A percentile compares a stretch with the other conserved stretches of the same genome.
These are phyloP conservation scores for Eubucco bourcierii DNA, from an alignment of 2,113 vertebrate species.

Conservation along the genomic window DNA sequence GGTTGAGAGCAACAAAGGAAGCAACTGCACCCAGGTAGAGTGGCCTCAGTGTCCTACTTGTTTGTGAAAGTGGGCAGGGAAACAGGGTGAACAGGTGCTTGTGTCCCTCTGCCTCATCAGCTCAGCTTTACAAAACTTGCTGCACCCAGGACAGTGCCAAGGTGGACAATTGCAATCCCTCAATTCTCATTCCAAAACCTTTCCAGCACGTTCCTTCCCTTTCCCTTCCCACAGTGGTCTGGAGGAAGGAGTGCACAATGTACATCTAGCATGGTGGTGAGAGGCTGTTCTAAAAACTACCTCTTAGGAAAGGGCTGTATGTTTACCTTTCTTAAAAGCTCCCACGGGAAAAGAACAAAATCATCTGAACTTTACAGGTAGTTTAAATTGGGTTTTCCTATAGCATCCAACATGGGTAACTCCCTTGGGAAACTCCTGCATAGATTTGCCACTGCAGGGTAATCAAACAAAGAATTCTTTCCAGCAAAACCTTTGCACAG, in stretches of 20 bases:
- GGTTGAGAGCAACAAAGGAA: not conserved
- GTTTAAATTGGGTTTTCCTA: not conserved
- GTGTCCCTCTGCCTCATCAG: fast-evolving
- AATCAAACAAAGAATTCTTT: not conserved
- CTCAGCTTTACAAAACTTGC: not conserved
- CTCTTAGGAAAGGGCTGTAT: not conserved
- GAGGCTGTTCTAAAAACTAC: not conserved
- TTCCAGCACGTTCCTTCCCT: not conserved
- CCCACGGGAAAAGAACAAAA: not conserved
- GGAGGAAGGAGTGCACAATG: not conserved
- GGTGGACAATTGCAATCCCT: not conserved
- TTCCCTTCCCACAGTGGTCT: not conserved
- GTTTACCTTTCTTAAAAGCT: not conserved
- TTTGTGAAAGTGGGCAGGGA: not conserved
- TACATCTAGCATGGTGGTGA: not conserved
- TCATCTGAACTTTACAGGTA: not conserved
- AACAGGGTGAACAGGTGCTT: not conserved
- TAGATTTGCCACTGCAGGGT: not conserved
- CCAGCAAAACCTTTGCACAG: not conserved
- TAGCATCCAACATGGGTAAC: not conserved
- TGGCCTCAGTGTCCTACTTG: not conserved
- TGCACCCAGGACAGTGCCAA: not conserved
- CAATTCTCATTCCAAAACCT: not conserved
- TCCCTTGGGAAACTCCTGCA: not conserved
- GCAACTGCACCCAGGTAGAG: too few relatives aligned